Percentiles rank a stretch among this genome's conserved stretches.
These are phyloP conservation scores for Meganola albula DNA, from an alignment of 2,888 invertebrate species.

Conservation along the genomic window DNA sequence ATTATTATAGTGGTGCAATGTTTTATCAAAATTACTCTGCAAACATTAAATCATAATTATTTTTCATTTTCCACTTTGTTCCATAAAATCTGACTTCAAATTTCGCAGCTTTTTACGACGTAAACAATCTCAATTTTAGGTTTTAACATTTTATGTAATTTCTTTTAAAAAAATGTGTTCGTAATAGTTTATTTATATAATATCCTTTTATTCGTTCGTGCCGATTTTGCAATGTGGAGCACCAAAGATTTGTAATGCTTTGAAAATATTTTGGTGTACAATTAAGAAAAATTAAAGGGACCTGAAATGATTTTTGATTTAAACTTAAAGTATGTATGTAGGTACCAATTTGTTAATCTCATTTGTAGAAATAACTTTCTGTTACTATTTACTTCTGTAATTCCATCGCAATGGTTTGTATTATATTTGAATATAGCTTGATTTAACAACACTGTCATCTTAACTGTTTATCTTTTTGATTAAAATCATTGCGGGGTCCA, in stretches of 20 bases:
- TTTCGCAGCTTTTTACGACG: conserved; percentile 75
- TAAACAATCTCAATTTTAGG: conserved; percentile 71
- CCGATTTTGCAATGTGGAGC: conserved; percentile 70
- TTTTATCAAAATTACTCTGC: background rate
- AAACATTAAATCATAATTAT: background rate
- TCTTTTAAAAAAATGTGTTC: conserved; percentile 68
- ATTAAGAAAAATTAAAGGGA: conserved; percentile 75
- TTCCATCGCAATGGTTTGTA: conserved; percentile 47
- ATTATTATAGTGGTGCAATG: too few species aligned
- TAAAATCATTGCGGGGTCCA: too few species aligned
- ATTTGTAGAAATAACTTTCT: conserved; percentile 63
- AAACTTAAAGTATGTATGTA: conserved; percentile 67
- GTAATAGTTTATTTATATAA: conserved; percentile 56
- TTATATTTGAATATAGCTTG: conserved; percentile 36
- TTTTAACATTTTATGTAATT: conserved; percentile 58
- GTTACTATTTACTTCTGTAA: conserved; percentile 50
- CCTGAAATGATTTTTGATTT: conserved; percentile 73
- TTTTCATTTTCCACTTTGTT: conserved; percentile 32
- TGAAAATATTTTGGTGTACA: conserved; percentile 71
- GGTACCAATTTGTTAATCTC: conserved; percentile 75
- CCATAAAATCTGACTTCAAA: conserved; percentile 55
- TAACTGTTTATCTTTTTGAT: too few species aligned
- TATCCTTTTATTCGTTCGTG: conserved; percentile 61
- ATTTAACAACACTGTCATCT: too few species aligned
- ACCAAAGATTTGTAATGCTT: conserved; percentile 75